phyloP scores from a whole-genome alignment of 2,113 vertebrate species.

The Clarias magur region DNA sequence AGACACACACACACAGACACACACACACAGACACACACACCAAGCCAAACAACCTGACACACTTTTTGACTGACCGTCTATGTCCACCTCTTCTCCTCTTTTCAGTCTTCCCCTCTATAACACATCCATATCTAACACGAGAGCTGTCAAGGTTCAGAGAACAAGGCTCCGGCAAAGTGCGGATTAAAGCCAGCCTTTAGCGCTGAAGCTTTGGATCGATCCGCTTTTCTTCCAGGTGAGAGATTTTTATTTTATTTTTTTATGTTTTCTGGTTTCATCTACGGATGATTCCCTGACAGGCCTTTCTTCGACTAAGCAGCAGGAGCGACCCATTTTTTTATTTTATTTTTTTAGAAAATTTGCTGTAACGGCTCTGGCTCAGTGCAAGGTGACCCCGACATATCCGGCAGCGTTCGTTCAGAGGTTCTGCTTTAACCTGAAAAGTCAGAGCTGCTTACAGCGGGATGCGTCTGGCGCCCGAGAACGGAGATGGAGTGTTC shows the following conservation, averaged over 20 bases:
- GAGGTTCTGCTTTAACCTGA: conserved; percentile 65
- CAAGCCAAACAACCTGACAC: not conserved
- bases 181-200: conserved; percentile 68
- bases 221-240: conserved; percentile 68
- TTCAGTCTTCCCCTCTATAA: not conserved
- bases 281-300: conserved; percentile 3
- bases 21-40: not conserved
- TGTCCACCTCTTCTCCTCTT: not conserved
- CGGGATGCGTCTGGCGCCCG: not conserved
- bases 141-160: conserved; percentile 73
- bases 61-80: not conserved
- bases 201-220: conserved; percentile 69
- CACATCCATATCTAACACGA: conserved; percentile 71
- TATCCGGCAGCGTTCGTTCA: not conserved
- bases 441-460: conserved; percentile 45
- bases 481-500: not conserved
- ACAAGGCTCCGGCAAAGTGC: conserved; percentile 64
- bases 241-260: conserved; percentile 50
- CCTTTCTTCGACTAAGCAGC: conserved; percentile 25
- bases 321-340: conserved; percentile 27
- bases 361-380: not conserved
- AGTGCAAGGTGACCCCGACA: conserved; percentile 38
- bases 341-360: not conserved
- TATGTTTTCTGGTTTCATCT: conserved; percentile 67
- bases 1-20: no score